Percentiles rank a stretch among this genome's conserved stretches.
Evolutionary conservation across 2,797 vertebrate species (phyloP).

Genomic region (Chromobotia macracanthus): DNA sequence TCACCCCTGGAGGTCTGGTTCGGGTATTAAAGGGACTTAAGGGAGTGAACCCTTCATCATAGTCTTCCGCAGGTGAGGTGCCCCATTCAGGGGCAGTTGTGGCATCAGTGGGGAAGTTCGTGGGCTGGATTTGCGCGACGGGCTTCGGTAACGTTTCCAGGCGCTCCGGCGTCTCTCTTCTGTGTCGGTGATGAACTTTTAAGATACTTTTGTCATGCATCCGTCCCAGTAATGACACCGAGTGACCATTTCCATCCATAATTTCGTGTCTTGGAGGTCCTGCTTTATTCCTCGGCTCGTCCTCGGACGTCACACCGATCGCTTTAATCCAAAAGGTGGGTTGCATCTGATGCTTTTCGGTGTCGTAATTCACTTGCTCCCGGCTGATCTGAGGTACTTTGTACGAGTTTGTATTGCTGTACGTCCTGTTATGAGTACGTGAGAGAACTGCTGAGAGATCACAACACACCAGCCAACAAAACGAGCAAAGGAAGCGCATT

Average conservation of each 20-base stretch:
- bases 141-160: constrained; percentile 50
- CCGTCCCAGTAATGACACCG: not conserved
- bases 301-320: not conserved
- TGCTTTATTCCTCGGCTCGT: not conserved
- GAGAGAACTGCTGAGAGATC: constrained; percentile 26
- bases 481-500: not conserved
- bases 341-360: not conserved
- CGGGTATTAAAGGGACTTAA: constrained; percentile 64
- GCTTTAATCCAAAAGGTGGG: not conserved
- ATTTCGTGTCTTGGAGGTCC: constrained; percentile 11
- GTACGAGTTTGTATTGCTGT: constrained; percentile 43
- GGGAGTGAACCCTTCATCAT: constrained; percentile 63
- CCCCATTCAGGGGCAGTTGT: constrained; percentile 63
- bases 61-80: constrained; percentile 58
- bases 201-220: not conserved
- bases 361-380: constrained; percentile 22
- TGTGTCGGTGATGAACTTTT: constrained; percentile 12
- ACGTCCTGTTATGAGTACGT: not conserved
- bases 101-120: constrained; percentile 49
- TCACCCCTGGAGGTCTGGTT: constrained; percentile 71
- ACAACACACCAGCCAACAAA: constrained; percentile 46
- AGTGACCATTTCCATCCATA: not conserved
- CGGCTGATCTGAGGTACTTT: constrained; percentile 41
- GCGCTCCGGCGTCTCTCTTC: constrained; percentile 1
- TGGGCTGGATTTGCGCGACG: constrained; percentile 71